These are phyloP conservation scores for Mastigias papua DNA, from an alignment of 30 jellyfish, hydroid and myxozoan genomes.

Conservation along the genomic window DNA sequence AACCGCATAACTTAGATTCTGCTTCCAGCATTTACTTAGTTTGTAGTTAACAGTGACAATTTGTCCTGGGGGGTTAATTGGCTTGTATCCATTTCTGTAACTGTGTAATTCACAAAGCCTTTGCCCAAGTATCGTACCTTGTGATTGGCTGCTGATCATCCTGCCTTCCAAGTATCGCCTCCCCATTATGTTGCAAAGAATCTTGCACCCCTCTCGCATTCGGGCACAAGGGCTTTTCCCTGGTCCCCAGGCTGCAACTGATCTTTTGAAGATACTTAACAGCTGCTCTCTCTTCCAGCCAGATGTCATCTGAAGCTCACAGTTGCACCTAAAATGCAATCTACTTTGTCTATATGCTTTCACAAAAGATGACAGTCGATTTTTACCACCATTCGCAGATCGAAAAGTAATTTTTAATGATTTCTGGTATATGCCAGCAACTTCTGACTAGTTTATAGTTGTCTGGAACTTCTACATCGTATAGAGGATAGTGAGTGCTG, in stretches of 20 bases:
- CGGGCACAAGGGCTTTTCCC: slow-evolving; percentile 68
- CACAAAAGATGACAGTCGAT: too few relatives aligned
- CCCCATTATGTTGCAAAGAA: slow-evolving; percentile 70
- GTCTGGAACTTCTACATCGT: too few relatives aligned
- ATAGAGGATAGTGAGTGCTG: too few relatives aligned
- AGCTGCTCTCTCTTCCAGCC: slow-evolving; percentile 53
- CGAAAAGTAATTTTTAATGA: too few relatives aligned
- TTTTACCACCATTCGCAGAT: too few relatives aligned
- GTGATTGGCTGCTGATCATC: slow-evolving; percentile 44
- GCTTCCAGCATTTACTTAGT: slow-evolving; percentile 50
- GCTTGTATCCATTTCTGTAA: slow-evolving; percentile 54
- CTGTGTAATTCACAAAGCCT: slow-evolving; percentile 74
- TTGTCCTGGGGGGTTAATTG: slow-evolving; percentile 59
- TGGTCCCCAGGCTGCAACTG: slow-evolving; percentile 68
- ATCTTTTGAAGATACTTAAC: slow-evolving; percentile 48
- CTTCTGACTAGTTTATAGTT: too few relatives aligned
- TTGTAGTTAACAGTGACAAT: slow-evolving; percentile 59
- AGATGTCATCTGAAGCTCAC: slow-evolving; percentile 53
- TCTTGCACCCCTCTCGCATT: slow-evolving; percentile 66
- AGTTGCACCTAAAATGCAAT: too few relatives aligned
- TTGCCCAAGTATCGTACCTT: slow-evolving; percentile 69
- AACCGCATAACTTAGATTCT: slow-evolving; percentile 35
- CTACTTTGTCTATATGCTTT: too few relatives aligned
- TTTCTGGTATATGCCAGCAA: too few relatives aligned
- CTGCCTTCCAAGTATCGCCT: slow-evolving; percentile 58